These are phyloP conservation scores for Elysia chlorotica DNA, from an alignment of 1,140 invertebrate genomes.

Conservation along the genomic window DNA sequence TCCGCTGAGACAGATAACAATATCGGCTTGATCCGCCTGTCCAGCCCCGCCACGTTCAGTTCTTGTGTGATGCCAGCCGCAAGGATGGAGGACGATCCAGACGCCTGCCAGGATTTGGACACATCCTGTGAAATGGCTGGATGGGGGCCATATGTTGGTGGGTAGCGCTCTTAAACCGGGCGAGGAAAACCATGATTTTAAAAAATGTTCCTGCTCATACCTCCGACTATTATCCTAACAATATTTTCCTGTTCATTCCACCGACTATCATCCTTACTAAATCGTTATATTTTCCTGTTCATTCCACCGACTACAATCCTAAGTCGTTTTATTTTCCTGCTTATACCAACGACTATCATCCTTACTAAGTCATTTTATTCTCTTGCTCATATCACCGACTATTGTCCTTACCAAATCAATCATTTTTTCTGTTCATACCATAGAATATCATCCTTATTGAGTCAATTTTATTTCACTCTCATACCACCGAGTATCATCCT, in stretches of 20 bases:
- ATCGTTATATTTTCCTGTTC: background rate
- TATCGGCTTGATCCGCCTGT: conserved; percentile 1
- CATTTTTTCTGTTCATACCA: background rate
- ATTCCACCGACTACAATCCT: background rate
- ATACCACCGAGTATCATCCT: too few relatives aligned
- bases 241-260: background rate
- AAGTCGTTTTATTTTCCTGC: background rate
- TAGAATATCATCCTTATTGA: too few relatives aligned
- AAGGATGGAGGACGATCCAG: background rate
- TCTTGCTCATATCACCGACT: too few relatives aligned
- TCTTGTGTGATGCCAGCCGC: conserved; percentile 8
- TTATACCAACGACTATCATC: too few relatives aligned
- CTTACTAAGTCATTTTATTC: too few relatives aligned
- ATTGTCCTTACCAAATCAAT: background rate
- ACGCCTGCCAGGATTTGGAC: conserved; percentile 9
- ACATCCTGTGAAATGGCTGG: conserved; percentile 7
- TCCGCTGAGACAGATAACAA: conserved; percentile 23
- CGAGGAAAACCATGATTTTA: too few relatives aligned
- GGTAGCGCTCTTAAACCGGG: too few relatives aligned
- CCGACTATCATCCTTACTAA: background rate
- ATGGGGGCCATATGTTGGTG: conserved; percentile 11
- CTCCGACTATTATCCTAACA: background rate
- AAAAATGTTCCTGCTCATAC: too few relatives aligned
- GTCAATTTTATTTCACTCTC: too few relatives aligned
- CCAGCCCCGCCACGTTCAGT: background rate